Conservation (phyloP, 2,797 vertebrate genomes). For the Spatula clypeata region DNA sequence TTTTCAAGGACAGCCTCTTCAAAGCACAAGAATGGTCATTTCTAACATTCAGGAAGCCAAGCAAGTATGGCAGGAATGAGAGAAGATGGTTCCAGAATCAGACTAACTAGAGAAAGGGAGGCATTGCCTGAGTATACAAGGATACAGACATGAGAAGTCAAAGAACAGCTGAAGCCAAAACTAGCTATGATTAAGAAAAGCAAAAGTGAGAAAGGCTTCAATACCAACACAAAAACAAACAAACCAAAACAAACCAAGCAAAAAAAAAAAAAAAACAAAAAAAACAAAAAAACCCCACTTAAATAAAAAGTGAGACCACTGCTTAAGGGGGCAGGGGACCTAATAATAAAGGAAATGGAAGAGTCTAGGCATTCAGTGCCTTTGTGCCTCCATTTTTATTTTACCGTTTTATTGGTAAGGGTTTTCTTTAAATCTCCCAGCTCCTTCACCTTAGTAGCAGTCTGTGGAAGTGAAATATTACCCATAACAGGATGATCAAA, state of each 20-base stretch:
- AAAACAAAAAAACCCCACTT: no score
- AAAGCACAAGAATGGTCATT: not conserved
- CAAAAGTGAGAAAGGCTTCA: not conserved
- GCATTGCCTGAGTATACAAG: not conserved
- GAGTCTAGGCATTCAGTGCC: not conserved
- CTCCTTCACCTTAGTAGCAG: not conserved
- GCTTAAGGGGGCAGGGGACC: not conserved
- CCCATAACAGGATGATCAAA: not conserved
- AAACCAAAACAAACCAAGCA: not conserved
- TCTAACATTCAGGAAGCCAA: not conserved
- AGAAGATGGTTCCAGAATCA: not conserved
- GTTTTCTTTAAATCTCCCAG: not conserved
- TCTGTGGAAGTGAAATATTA: not conserved
- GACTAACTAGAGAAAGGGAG: not conserved
- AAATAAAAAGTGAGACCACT: not conserved
- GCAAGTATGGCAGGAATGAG: not conserved
- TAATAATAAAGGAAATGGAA: not conserved
- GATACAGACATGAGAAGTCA: not conserved
- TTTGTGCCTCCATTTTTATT: not conserved
- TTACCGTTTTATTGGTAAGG: not conserved
- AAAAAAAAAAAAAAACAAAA: no score
- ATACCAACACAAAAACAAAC: accelerated
- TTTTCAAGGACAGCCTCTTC: not conserved
- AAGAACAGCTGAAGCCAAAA: not conserved
- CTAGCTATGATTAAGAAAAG: not conserved